phyloP scores from a whole-genome alignment of 1,140 invertebrate genomes.

The Zaprionus kolodkinae region DNA sequence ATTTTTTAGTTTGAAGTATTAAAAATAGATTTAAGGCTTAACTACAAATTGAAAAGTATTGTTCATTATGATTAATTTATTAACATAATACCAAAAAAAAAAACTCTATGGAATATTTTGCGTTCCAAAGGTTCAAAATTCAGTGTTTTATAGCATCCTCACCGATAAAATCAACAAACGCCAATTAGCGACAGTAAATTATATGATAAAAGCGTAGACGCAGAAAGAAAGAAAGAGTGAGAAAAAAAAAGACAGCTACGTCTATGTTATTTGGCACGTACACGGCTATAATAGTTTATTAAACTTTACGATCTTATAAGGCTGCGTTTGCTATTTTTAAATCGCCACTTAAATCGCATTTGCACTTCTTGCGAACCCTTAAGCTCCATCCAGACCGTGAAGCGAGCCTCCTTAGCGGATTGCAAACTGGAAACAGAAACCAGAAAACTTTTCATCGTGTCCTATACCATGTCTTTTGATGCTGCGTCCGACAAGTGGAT shows the following conservation, averaged over 20 bases:
- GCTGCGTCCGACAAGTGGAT: slow-evolving; percentile 49
- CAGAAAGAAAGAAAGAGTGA: not conserved
- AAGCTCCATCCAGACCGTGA: not conserved
- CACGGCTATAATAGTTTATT: not conserved
- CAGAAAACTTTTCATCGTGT: slow-evolving; percentile 8
- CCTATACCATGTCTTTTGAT: not conserved
- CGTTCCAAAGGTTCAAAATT: slow-evolving; percentile 23
- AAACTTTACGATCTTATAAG: not conserved
- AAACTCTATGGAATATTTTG: not conserved
- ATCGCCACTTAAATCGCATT: slow-evolving; percentile 21
- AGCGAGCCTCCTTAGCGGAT: slow-evolving; percentile 31
- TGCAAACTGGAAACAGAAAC: slow-evolving; percentile 18
- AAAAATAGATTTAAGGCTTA: not conserved
- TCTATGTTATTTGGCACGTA: slow-evolving; percentile 38
- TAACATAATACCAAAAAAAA: not conserved
- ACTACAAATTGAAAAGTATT: slow-evolving; percentile 2
- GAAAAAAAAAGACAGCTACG: slow-evolving; percentile 12
- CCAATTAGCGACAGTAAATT: slow-evolving; percentile 67
- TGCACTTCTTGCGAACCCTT: slow-evolving; percentile 6
- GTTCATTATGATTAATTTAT: not conserved
- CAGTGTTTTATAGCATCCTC: slow-evolving; percentile 52
- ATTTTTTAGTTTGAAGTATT: slow-evolving; percentile 14
- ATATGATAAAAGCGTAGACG: slow-evolving; percentile 16
- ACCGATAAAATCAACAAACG: slow-evolving; percentile 53
- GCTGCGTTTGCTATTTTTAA: slow-evolving; percentile 13